phyloP scores from a whole-genome alignment of 37 sponge, comb jelly and placozoan species.

The Tethya wilhelma region DNA sequence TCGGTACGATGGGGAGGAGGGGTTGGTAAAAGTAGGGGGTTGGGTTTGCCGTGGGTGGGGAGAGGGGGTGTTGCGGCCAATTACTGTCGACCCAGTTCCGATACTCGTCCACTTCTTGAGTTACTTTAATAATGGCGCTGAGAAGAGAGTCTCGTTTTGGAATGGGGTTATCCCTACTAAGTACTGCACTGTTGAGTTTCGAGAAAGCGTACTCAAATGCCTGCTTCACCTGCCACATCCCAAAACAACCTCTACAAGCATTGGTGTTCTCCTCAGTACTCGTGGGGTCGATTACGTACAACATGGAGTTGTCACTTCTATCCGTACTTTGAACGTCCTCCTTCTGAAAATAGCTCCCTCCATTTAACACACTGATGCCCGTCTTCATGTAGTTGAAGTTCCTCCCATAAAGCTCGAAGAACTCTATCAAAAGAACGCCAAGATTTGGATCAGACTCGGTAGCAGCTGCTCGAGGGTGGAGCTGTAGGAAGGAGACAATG shows the following conservation, averaged over 20 bases:
- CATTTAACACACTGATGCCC: conserved; percentile 74
- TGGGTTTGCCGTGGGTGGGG: no score
- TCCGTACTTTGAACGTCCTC: conserved; percentile 35
- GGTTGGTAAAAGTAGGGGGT: no score
- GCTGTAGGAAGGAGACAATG: conserved; percentile 91
- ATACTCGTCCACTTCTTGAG: conserved; percentile 67
- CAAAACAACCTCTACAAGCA: conserved; percentile 78
- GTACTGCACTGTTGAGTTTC: conserved; percentile 56
- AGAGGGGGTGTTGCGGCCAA: conserved; percentile 7
- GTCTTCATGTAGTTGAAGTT: conserved; percentile 90
- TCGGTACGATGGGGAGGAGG: no score
- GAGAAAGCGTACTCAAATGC: conserved; percentile 91
- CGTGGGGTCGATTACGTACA: conserved; percentile 66
- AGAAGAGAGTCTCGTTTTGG: conserved; percentile 44
- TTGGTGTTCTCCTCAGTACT: conserved; percentile 56
- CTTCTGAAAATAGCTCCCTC: conserved; percentile 90
- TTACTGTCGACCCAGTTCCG: conserved; percentile 73
- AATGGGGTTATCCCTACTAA: conserved; percentile 47
- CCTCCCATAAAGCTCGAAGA: conserved; percentile 96
- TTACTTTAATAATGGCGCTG: conserved; percentile 54
- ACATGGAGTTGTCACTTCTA: conserved; percentile 20
- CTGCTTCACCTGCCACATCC: conserved; percentile 74
- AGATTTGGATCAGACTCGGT: conserved; percentile 78
- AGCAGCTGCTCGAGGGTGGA: conserved; percentile 70
- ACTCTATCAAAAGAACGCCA: conserved; percentile 95